Evolutionary conservation across 2,888 invertebrate species (phyloP), one percentile per base, ranked within the genome.

Genomic region (Netelia fuscicornis): DNA sequence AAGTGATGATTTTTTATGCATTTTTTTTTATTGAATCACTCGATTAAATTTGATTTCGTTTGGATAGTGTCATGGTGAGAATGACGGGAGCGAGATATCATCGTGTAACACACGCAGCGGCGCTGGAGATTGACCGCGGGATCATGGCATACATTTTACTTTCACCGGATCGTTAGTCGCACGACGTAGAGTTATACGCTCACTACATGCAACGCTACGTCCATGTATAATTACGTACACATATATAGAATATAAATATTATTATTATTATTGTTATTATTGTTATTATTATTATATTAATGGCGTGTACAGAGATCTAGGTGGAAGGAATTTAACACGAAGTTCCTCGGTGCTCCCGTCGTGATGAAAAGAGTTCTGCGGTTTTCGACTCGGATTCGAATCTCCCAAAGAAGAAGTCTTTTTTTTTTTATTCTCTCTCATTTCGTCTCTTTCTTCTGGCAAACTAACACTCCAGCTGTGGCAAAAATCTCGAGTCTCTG

Each of bases 141-240:
- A 80, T 84, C 76, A 71, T 65, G 71, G 64, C 78, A 30, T 58
- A 75, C 54, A 67, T 77, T 84, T 84, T 68, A 84, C 84, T 81
- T 80, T 84, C 84, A 80, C 84, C 60, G 76, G 76, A 77, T 84
- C 84, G 80, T 84, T 72, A 81, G 65, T 65, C 17, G 54, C 67
- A 42, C 62, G 10, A 37, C 48, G n/a, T 54, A 42, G 67, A 56
- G 52, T 80, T 71, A 58, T 76, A 74, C n/a, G 48, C 13, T 30
- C 20, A 20, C 52, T n/a, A 23, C 8, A 10, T 20, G 25, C 23
- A 52, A 30, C 30, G 30, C 30, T 52, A 11, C 11, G n/a, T 52
- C n/a, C 48, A 44, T 48, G 44, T 60, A 48, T 25, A 0, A n/a
- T 48, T 67, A 58, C 37, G 56, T 58, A 20, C 67, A 20, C 23